A percentile compares a stretch with the other conserved stretches of the same genome.
Conservation (phyloP, 2,888 invertebrate genomes). For the Sphecodes monilicornis region DNA sequence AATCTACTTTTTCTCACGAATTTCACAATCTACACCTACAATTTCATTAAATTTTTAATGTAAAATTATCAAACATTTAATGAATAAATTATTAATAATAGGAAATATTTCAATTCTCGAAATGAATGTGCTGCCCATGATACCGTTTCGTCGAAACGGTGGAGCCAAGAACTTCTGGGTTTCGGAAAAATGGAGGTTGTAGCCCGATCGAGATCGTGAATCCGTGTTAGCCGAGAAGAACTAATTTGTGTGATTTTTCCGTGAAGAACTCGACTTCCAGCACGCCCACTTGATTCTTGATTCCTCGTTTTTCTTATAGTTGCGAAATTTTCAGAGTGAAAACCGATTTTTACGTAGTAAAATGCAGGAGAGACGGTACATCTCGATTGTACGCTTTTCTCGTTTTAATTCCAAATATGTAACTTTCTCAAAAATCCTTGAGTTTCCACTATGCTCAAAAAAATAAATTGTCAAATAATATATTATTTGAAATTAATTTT, state of each 20-base stretch:
- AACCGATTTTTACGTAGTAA: conserved; percentile 60
- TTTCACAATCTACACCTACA: background rate
- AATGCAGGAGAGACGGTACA: conserved; percentile 76
- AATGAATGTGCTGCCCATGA: conserved; percentile 43
- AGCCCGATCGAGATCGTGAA: conserved; percentile 61
- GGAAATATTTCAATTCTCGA: conserved; percentile 30
- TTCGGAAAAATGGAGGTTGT: conserved; percentile 76
- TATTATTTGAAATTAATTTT: background rate
- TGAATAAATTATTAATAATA: background rate
- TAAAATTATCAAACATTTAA: background rate
- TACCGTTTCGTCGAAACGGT: conserved; percentile 67
- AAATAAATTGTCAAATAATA: background rate
- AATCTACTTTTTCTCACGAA: background rate
- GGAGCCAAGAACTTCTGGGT: conserved; percentile 69
- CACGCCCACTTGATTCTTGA: conserved; percentile 21
- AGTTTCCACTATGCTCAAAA: background rate
- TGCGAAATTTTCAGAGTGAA: conserved; percentile 16
- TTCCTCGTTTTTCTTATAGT: conserved; percentile 25
- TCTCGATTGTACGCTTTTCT: conserved; percentile 42
- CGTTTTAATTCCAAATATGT: conserved; percentile 38
- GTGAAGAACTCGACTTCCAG: conserved; percentile 56
- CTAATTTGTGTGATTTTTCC: conserved; percentile 41
- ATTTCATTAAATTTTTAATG: background rate
- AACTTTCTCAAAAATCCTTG: background rate
- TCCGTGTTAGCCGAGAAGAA: conserved; percentile 56